Base-by-base conservation (phyloP, 1,140 invertebrate genomes). In the Agrilus planipennis region DNA sequence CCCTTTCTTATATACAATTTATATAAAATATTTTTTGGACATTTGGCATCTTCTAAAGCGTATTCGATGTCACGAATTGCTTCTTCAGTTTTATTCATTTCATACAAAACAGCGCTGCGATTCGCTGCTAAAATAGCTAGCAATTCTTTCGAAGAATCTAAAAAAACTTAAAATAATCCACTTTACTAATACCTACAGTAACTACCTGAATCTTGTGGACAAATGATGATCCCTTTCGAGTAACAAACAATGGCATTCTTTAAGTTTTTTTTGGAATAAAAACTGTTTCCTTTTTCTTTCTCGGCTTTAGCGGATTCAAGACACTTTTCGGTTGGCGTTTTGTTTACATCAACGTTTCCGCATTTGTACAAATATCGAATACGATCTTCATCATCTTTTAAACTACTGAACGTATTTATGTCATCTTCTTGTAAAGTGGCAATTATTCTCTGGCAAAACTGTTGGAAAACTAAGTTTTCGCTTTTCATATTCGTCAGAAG, bases 91-190 rank as follows among this genome's bases (percentile, higher is more conserved):
- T 77, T 69, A 35, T 80, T 68, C 55, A 90, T 55, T 57, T 91
- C 85, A 55, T 82, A 89, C 3, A 90, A 67, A 1, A 82, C 78
- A 1, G 89, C 89, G 9, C 89, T 93, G 35, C 90, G 73, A 62
- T 94, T 95, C 3, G 84, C 88, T 45, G 84, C 71, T 2, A 84
- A 69, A 27, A 91, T 73, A 0, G 84, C 70, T 1, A 88, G 52
- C 31, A 88, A 77, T 54, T 68, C 66, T 41, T 60, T 69, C 67
- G 51, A 42, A 56, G 62, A 23, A 46, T 52, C 55, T 50, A 28
- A 49, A 53, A 51, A 25, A 23, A 16, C 19, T 14, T 41, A 6
- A 41, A 29, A 11, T 34, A 15, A 31, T 36, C 7, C 7, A 23
- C n/a, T 23, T 23, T 38, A 23, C 16, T 12, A 38, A 16, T 4